Evolutionary conservation across 1,140 invertebrate species (phyloP).

Genomic region (Trachymyrmex septentrionalis): DNA sequence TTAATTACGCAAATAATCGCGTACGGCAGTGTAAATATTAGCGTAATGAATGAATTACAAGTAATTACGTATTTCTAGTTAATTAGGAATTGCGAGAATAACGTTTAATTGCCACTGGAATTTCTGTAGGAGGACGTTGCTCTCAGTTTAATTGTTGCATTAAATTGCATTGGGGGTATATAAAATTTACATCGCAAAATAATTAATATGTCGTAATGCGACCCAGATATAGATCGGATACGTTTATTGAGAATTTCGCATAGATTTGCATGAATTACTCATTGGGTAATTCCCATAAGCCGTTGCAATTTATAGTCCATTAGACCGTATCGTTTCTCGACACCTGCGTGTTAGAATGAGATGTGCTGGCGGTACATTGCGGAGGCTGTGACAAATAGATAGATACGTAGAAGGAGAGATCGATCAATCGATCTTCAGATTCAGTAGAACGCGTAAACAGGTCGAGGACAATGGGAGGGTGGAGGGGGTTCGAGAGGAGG

Average conservation of each 20-base stretch:
- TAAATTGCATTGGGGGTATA: neutral
- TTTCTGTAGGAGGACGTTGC: neutral
- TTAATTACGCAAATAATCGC: neutral
- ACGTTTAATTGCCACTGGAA: neutral
- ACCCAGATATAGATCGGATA: slow-evolving; percentile 6
- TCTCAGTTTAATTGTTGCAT: slow-evolving; percentile 21
- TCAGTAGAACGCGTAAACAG: slow-evolving; percentile 8
- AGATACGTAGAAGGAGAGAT: slow-evolving; percentile 8
- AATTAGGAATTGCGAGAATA: slow-evolving; percentile 9
- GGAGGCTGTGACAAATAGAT: slow-evolving; percentile 11
- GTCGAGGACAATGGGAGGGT: neutral
- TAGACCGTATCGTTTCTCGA: neutral
- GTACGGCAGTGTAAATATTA: neutral
- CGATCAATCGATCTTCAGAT: slow-evolving; percentile 47
- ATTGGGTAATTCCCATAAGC: slow-evolving; percentile 1
- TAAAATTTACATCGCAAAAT: slow-evolving; percentile 2
- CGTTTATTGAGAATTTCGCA: slow-evolving; percentile 11
- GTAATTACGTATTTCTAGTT: neutral
- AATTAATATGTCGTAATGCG: neutral
- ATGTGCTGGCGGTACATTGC: neutral
- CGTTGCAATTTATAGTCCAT: slow-evolving; percentile 22
- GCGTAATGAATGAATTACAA: slow-evolving; percentile 18
- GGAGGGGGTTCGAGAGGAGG: too few species aligned
- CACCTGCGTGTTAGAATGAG: slow-evolving; percentile 14
- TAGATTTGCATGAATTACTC: slow-evolving; percentile 46